Evolutionary conservation across 2,888 invertebrate genomes (phyloP).

Genomic region (Mycalesis mineus): DNA sequence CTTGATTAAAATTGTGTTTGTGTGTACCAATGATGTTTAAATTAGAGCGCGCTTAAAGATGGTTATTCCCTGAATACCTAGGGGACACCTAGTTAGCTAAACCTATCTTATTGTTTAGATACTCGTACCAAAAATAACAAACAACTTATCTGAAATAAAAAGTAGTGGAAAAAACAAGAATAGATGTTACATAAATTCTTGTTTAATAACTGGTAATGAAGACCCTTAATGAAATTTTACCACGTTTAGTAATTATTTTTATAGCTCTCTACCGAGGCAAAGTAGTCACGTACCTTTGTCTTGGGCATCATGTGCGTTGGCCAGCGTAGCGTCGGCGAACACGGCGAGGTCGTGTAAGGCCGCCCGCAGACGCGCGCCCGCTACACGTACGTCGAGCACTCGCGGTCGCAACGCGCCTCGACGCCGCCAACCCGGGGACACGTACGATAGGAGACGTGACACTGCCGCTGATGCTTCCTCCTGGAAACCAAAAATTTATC

Average conservation of each 20-base stretch:
- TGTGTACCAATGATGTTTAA: no score
- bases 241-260: not conserved
- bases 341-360: constrained; percentile 92
- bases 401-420: constrained; percentile 87
- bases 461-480: constrained; percentile 89
- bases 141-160: no score
- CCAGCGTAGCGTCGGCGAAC: constrained; percentile 92
- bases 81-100: no score
- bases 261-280: not conserved
- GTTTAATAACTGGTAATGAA: no score
- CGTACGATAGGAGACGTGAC: constrained; percentile 83
- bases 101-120: no score
- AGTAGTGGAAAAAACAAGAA: no score
- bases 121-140: no score
- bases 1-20: no score
- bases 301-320: constrained; percentile 89
- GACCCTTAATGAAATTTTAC: not conserved
- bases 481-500: no score
- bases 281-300: constrained; percentile 80
- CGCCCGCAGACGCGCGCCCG: constrained; percentile 86
- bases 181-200: no score
- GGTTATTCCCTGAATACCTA: no score
- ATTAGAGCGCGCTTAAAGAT: no score
- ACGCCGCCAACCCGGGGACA: constrained; percentile 88
- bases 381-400: constrained; percentile 89